These are phyloP conservation scores for Cylloceria caligata DNA, from an alignment of 2,888 invertebrate genomes.

Conservation along the genomic window DNA sequence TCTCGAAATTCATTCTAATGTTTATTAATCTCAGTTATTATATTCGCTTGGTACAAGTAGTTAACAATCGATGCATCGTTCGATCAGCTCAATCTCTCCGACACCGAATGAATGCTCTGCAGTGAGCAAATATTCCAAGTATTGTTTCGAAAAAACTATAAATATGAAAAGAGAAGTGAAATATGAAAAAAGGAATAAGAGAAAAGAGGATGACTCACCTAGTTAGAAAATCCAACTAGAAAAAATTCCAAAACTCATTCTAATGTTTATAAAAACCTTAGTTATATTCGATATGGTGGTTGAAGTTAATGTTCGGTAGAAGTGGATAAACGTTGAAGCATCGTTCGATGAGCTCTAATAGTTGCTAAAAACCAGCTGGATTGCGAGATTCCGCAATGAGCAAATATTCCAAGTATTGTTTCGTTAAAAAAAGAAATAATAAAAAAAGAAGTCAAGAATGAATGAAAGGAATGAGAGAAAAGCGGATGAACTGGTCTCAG, in stretches of 20 bases:
- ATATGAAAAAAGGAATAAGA: constrained; percentile 26
- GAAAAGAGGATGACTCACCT: neutral
- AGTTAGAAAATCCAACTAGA: too few relatives aligned
- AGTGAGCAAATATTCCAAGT: constrained; percentile 10
- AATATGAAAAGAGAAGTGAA: constrained; percentile 1
- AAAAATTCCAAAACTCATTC: neutral
- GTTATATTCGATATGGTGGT: neutral
- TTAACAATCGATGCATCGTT: constrained; percentile 6
- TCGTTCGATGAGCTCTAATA: neutral
- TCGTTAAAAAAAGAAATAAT: constrained; percentile 19
- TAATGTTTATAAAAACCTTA: constrained; percentile 9
- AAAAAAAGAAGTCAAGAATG: constrained; percentile 17
- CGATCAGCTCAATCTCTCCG: neutral
- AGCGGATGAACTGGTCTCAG: constrained; percentile 19
- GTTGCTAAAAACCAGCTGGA: neutral
- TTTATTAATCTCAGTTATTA: constrained; percentile 17
- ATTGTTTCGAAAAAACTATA: constrained; percentile 32
- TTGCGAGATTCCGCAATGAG: neutral
- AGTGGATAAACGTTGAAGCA: constrained; percentile 15
- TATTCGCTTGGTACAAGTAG: neutral
- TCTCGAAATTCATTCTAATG: neutral
- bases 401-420: constrained; percentile 20
- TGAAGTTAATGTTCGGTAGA: neutral
- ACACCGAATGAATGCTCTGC: neutral
- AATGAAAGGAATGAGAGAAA: constrained; percentile 38